A percentile compares a stretch with the other conserved stretches of the same genome.
Evolutionary conservation across 2,888 invertebrate genomes (phyloP).

Genomic region (Nemotelus pantherinus): DNA sequence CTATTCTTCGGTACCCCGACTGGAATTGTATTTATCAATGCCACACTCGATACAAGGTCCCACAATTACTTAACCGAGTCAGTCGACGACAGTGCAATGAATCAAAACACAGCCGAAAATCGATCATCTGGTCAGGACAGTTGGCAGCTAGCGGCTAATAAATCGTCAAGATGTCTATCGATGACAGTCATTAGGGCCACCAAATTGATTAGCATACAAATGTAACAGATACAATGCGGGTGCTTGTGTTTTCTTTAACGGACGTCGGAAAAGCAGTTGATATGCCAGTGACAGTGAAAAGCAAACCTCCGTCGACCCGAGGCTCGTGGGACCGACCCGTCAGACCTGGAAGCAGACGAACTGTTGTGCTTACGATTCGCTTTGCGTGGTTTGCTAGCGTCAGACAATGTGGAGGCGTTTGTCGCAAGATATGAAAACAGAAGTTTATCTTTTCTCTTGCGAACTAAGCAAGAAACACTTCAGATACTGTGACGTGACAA

Average conservation of each 20-base stretch:
- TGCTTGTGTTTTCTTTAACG: constrained; percentile 3
- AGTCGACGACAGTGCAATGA: constrained; percentile 6
- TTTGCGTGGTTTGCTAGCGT: constrained; percentile 1
- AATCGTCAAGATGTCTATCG: constrained; percentile 45
- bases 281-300: constrained; percentile 7
- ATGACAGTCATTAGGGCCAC: constrained; percentile 43
- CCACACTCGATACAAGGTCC: constrained; percentile 6
- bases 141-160: constrained; percentile 37
- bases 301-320: not conserved
- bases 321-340: not conserved
- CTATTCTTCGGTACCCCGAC: not conserved
- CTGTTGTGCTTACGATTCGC: not conserved
- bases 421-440: constrained; percentile 27
- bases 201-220: constrained; percentile 24
- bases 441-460: constrained; percentile 21
- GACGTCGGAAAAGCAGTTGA: constrained; percentile 28
- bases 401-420: constrained; percentile 34
- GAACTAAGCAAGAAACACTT: not conserved
- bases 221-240: constrained; percentile 31
- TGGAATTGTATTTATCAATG: constrained; percentile 2
- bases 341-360: not conserved
- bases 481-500: not conserved
- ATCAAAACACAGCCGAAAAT: constrained; percentile 39
- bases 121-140: constrained; percentile 35
- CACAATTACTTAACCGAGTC: not conserved